Evolutionary conservation across 1,140 invertebrate species (phyloP), one percentile per base, ranked within the genome.

Genomic region (Drosophila ogumai): DNA sequence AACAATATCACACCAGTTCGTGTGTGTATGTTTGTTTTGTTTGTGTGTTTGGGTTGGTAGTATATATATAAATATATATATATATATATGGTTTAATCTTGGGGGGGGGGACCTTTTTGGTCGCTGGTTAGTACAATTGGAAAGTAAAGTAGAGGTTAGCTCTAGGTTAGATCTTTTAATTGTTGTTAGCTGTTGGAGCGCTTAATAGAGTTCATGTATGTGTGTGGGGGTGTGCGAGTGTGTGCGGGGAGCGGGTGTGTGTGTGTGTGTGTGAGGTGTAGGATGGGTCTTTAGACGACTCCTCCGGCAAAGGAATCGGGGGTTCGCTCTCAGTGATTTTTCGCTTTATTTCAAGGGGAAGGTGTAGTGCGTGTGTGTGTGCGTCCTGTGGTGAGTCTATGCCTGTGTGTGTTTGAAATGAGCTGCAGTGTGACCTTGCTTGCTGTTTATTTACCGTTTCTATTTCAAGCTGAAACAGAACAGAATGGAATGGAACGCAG

Each of bases 141-240:
- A 85, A 82, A 84, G 57, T 85, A 67, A 80, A 80, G 28, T 84
- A 76, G 49, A 77, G 68, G 61, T 71, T 81, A 82, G 81, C 81
- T 59, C 84, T 85, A 85, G 81, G 22, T 47, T 76, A 61, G 66
- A 72, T 72, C 68, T 55, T 46, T 61, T 47, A 41, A 46, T 31
- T 40, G 49, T 46, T 63, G 50, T 76, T 66, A 69, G 66, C 66
- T 74, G 54, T 76, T 77, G 36, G 72, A 76, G 74, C 65, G 60
- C 56, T 72, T 68, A 73, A 60, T 44, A 72, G 56, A 72, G 22
- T 72, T 71, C 43, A 73, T 61, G 67, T 79, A 55, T 81, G 73
- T 58, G 57, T 46, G 54, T 38, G 58, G 58, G 49, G 43, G 52
- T 56, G 63, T 75, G 50, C 34, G 47, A 49, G 55, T 50, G 47